Conservation (phyloP, 2,888 invertebrate species). For the Galeopsomyia nigrocyanea region DNA sequence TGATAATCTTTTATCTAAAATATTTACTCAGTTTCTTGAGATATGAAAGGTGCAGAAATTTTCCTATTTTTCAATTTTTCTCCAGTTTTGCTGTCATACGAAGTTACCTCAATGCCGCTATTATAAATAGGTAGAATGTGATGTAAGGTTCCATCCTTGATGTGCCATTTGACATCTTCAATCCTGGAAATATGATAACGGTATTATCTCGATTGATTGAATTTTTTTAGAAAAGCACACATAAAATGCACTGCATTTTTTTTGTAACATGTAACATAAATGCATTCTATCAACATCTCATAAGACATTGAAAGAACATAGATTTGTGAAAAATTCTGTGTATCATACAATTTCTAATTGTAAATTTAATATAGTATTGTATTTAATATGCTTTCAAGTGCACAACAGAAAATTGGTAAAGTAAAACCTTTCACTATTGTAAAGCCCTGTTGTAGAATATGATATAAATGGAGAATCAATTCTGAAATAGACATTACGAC, state of each 20-base stretch:
- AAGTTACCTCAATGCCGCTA: conserved; percentile 63
- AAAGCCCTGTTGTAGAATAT: conserved; percentile 65
- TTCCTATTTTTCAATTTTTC: conserved; percentile 63
- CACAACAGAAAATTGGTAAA: conserved; percentile 41
- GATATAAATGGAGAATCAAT: conserved; percentile 64
- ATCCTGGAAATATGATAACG: conserved; percentile 54
- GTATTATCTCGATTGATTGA: conserved; percentile 1
- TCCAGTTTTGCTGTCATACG: conserved; percentile 65
- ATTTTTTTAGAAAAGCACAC: conserved; percentile 11
- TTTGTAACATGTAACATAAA: conserved; percentile 20
- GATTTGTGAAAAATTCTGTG: conserved; percentile 40
- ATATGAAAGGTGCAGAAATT: conserved; percentile 62
- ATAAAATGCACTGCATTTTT: conserved; percentile 2
- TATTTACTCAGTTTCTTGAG: conserved; percentile 62
- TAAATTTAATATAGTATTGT: conserved; percentile 1
- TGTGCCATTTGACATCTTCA: conserved; percentile 65
- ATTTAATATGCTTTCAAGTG: conserved; percentile 45
- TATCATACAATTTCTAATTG: conserved; percentile 14
- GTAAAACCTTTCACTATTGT: conserved; percentile 64
- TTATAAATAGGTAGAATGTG: conserved; percentile 65
- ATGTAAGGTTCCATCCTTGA: conserved; percentile 64
- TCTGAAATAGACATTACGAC: conserved; percentile 57
- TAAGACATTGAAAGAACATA: conserved; percentile 18
- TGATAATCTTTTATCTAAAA: conserved; percentile 19
- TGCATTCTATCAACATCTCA: conserved; percentile 7